phyloP scores from a whole-genome alignment of 1,140 invertebrate species.

The Scaptomyza pallida region DNA sequence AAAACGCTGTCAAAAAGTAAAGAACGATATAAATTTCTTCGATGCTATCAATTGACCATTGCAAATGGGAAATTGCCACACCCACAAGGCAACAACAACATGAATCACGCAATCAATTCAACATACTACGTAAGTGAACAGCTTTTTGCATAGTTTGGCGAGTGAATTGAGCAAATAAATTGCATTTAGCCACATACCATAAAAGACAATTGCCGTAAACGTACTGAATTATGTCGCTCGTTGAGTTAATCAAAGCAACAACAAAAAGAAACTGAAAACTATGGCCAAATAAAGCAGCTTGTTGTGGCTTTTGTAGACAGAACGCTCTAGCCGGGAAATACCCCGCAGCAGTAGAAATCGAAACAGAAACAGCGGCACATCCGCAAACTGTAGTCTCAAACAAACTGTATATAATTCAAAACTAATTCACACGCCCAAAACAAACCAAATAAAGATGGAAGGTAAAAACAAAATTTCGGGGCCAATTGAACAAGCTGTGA shows the following conservation, averaged over 20 bases:
- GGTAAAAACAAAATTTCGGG: conserved; percentile 40
- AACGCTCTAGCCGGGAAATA: conserved; percentile 51
- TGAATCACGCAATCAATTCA: conserved; percentile 41
- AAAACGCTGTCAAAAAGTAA: too few relatives aligned
- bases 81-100: conserved; percentile 15
- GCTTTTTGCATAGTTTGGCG: conserved; percentile 12
- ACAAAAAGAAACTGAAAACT: conserved; percentile 34
- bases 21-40: not conserved
- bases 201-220: conserved; percentile 70
- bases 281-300: conserved; percentile 72
- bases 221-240: conserved; percentile 73
- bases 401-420: conserved; percentile 58
- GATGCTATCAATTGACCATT: not conserved
- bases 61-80: conserved; percentile 33
- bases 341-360: conserved; percentile 37
- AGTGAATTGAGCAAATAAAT: conserved; percentile 52
- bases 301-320: conserved; percentile 33
- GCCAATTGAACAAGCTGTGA: conserved; percentile 52
- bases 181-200: conserved; percentile 62
- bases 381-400: conserved; percentile 45
- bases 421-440: conserved; percentile 76
- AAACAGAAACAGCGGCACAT: conserved; percentile 51
- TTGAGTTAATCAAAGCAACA: conserved; percentile 58
- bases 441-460: conserved; percentile 23
- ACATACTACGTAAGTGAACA: conserved; percentile 34